phyloP scores from a whole-genome alignment of 2,797 vertebrate genomes.

The Antennarius maculatus region DNA sequence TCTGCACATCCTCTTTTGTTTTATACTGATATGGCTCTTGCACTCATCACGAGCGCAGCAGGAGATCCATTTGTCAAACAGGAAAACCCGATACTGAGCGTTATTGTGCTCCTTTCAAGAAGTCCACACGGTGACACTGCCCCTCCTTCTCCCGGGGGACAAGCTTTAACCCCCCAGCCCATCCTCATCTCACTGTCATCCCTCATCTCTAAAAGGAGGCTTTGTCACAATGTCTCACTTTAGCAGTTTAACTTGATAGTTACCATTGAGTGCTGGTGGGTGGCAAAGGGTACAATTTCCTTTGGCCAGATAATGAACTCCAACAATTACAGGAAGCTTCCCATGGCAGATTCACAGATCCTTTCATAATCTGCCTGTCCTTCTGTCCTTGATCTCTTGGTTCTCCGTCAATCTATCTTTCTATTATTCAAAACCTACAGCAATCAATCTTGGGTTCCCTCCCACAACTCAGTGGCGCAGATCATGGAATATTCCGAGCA shows the following conservation, averaged over 20 bases:
- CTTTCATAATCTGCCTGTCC: conserved; percentile 60
- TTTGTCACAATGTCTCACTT: conserved; percentile 82
- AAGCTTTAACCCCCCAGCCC: conserved; percentile 69
- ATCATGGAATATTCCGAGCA: conserved; percentile 66
- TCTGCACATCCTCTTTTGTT: conserved; percentile 37
- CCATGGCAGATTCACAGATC: conserved; percentile 65
- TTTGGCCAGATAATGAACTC: conserved; percentile 76
- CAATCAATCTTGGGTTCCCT: conserved; percentile 53
- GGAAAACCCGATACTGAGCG: conserved; percentile 80
- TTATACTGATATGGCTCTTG: conserved; percentile 58
- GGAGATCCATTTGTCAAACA: conserved; percentile 84
- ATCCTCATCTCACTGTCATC: conserved; percentile 76
- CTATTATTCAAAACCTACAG: conserved; percentile 60
- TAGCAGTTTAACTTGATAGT: conserved; percentile 85
- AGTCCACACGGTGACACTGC: conserved; percentile 79
- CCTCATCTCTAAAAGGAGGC: conserved; percentile 79
- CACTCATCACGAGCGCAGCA: conserved; percentile 73
- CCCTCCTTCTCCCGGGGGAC: conserved; percentile 81
- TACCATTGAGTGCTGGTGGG: conserved; percentile 82
- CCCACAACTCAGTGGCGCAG: conserved; percentile 23
- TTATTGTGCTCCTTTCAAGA: conserved; percentile 86
- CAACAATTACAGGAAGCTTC: conserved; percentile 74
- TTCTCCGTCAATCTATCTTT: conserved; percentile 60
- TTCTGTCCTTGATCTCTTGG: conserved; percentile 56
- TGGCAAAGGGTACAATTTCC: conserved; percentile 84